A percentile compares a stretch with the other conserved stretches of the same genome.
These are phyloP conservation scores for Stomatorhinus walkeri DNA, from an alignment of 2,797 vertebrate species.

Conservation along the genomic window DNA sequence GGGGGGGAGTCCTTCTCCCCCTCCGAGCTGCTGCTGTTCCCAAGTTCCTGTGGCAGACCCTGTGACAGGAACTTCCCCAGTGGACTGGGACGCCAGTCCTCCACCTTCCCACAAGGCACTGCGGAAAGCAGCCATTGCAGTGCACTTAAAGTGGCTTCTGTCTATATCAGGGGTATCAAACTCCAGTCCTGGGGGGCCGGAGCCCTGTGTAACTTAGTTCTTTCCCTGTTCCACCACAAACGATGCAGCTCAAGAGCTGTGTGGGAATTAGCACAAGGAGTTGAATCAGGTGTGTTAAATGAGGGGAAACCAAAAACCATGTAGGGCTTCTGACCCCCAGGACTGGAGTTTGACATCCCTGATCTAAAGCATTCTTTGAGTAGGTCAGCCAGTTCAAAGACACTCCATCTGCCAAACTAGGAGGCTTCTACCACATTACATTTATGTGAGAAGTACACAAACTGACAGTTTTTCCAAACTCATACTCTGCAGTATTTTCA, in stretches of 20 bases:
- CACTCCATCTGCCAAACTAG: not conserved
- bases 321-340: no score
- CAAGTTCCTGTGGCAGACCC: conserved; percentile 70
- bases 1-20: conserved; percentile 89
- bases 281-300: no score
- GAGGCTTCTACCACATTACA: not conserved
- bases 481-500: not conserved
- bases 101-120: conserved; percentile 60
- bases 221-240: no score
- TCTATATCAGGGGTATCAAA: no score
- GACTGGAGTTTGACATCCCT: no score
- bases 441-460: not conserved
- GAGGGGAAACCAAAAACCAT: no score
- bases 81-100: conserved; percentile 71
- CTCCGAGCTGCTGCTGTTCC: conserved; percentile 92
- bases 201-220: no score
- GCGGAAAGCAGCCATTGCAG: not conserved
- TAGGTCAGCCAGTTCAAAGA: not conserved
- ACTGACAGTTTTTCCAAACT: not conserved
- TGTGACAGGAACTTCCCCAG: conserved; percentile 72
- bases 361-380: not conserved
- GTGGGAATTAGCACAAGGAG: no score
- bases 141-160: not conserved
- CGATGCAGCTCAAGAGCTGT: no score
- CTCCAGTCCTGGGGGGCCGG: no score